Conservation (phyloP, 2,888 invertebrate genomes). For the Tipula helvola region DNA sequence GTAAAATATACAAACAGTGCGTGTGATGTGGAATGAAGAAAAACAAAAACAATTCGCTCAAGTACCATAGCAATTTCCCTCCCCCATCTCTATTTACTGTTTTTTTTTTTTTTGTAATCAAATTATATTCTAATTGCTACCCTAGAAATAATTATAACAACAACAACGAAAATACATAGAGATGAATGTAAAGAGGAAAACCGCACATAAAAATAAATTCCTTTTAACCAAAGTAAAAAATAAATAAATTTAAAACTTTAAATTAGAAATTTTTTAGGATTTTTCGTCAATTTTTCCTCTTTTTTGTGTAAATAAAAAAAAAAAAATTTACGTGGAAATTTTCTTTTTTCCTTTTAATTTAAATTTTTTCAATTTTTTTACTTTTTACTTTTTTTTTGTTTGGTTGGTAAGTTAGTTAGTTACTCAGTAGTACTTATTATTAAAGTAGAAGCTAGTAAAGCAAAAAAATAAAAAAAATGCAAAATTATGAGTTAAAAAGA, state of each 20-base stretch:
- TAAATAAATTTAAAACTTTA: neutral
- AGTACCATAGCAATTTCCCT: neutral
- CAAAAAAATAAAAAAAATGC: neutral
- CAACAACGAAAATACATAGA: neutral
- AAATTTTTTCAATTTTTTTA: neutral
- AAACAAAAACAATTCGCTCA: neutral
- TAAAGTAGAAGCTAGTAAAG: neutral
- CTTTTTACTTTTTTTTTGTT: neutral
- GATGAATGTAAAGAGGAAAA: neutral
- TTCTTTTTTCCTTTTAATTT: neutral
- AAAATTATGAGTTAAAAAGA: neutral
- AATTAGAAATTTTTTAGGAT: neutral
- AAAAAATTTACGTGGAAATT: neutral
- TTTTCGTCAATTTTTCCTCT: neutral
- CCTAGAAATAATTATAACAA: neutral
- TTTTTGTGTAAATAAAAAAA: neutral
- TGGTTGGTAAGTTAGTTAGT: neutral
- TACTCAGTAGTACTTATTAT: neutral
- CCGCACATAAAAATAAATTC: neutral
- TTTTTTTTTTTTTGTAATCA: neutral
- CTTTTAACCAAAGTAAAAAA: neutral
- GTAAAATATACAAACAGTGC: neutral
- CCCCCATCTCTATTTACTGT: neutral
- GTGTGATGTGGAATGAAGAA: neutral
- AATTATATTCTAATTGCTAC: slow-evolving; percentile 4